phyloP scores from a whole-genome alignment of 1,140 invertebrate genomes.

The Drosophila paulistorum region DNA sequence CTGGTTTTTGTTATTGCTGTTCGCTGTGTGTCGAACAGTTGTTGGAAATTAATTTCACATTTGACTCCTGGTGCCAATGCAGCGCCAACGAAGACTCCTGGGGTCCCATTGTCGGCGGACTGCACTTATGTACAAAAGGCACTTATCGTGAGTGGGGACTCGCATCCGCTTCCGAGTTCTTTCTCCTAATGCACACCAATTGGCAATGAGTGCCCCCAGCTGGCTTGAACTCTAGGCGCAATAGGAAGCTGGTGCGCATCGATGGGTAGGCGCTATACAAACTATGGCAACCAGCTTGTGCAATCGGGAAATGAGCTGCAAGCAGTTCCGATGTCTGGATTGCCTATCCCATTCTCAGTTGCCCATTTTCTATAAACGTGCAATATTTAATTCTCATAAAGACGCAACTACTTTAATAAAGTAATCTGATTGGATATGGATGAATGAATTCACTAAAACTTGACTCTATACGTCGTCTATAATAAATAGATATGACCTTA shows the following conservation, averaged over 20 bases:
- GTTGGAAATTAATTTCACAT: conserved; percentile 65
- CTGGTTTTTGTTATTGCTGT: conserved; percentile 50
- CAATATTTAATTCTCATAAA: conserved; percentile 27
- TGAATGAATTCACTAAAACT: no score
- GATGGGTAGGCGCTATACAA: conserved; percentile 16
- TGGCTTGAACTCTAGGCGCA: conserved; percentile 9
- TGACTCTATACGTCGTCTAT: no score
- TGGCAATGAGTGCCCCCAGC: conserved; percentile 8
- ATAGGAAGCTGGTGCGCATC: neutral
- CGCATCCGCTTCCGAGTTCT: conserved; percentile 54
- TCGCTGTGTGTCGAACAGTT: conserved; percentile 60
- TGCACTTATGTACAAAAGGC: conserved; percentile 64
- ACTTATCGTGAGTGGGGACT: conserved; percentile 62
- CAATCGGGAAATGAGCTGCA: conserved; percentile 56
- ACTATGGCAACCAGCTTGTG: conserved; percentile 45
- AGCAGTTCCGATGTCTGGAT: conserved; percentile 39
- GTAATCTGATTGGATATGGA: no score
- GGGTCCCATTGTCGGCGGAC: conserved; percentile 16
- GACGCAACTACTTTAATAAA: neutral
- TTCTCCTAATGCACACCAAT: conserved; percentile 51
- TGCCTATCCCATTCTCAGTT: neutral
- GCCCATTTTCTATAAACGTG: conserved; percentile 41
- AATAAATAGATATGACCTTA: no score
- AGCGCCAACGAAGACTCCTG: conserved; percentile 10
- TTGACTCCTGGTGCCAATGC: conserved; percentile 56